These are phyloP conservation scores for Drosophila kanapiae DNA, from an alignment of 1,140 invertebrate species.

Conservation along the genomic window DNA sequence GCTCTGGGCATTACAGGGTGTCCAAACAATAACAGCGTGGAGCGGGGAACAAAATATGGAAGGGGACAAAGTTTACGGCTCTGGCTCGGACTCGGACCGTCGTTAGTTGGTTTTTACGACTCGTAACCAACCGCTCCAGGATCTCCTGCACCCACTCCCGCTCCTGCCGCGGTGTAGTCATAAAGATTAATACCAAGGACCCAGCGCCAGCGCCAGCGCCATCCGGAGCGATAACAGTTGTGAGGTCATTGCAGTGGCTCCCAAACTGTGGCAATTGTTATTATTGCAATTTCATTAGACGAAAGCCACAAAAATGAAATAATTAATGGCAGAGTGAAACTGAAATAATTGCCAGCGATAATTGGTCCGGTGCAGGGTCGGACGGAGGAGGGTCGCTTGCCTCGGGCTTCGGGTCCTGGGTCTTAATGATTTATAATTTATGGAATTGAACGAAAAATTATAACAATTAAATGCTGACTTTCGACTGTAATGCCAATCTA, in stretches of 20 bases:
- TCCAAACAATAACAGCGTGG: not conserved
- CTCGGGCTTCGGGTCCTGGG: not conserved
- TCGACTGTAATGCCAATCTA: slow-evolving; percentile 34
- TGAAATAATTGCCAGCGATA: slow-evolving; percentile 47
- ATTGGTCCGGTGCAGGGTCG: slow-evolving; percentile 2
- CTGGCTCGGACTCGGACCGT: slow-evolving; percentile 30
- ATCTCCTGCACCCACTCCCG: not conserved
- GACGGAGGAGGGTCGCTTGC: not conserved
- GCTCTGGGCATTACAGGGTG: not conserved
- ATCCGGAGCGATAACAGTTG: slow-evolving; percentile 41
- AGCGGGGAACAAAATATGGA: not conserved
- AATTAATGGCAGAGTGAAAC: slow-evolving; percentile 60
- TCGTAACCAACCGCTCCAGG: slow-evolving; percentile 27
- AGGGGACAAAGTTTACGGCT: slow-evolving; percentile 37
- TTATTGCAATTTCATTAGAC: slow-evolving; percentile 57
- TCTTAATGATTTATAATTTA: slow-evolving; percentile 77
- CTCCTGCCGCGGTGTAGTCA: slow-evolving; percentile 18
- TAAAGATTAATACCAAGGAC: slow-evolving; percentile 50
- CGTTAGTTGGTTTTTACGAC: slow-evolving; percentile 71
- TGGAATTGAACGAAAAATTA: slow-evolving; percentile 56
- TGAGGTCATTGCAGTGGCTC: slow-evolving; percentile 53
- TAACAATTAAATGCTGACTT: slow-evolving; percentile 46
- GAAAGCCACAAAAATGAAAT: slow-evolving; percentile 51
- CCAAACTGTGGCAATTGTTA: slow-evolving; percentile 46
- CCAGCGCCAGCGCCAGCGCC: slow-evolving; percentile 3